A percentile compares a stretch with the other conserved stretches of the same genome.
Conservation (phyloP, 2,888 invertebrate species). For the Dendrolimus pini region DNA sequence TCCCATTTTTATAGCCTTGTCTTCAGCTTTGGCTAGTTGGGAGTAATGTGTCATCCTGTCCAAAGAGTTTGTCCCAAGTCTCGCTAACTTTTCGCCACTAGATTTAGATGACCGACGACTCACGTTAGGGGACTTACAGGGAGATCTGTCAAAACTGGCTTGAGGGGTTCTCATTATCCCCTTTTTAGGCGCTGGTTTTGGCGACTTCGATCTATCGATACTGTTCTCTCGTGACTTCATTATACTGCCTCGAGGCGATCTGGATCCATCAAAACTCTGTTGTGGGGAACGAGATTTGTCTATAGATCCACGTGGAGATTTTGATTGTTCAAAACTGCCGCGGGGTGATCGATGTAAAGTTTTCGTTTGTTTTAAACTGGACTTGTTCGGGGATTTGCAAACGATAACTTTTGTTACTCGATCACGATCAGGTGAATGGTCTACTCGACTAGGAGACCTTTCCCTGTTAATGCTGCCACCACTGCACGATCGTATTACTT, state of each 20-base stretch:
- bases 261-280: constrained; percentile 71
- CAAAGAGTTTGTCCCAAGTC: constrained; percentile 66
- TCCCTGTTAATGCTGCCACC: constrained; percentile 67
- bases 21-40: constrained; percentile 67
- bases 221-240: constrained; percentile 69
- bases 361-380: constrained; percentile 61
- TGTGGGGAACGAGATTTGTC: constrained; percentile 77
- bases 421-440: constrained; percentile 57
- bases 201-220: constrained; percentile 59
- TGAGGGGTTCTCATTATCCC: constrained; percentile 73
- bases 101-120: constrained; percentile 62
- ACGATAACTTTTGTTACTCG: constrained; percentile 70
- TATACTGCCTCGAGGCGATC: constrained; percentile 66
- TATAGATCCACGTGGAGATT: constrained; percentile 74
- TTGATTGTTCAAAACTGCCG: constrained; percentile 69
- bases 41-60: constrained; percentile 70
- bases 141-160: constrained; percentile 67
- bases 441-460: constrained; percentile 53
- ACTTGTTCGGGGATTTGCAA: constrained; percentile 70
- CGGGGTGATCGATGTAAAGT: constrained; percentile 68
- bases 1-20: constrained; percentile 70
- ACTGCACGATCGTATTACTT: constrained; percentile 74
- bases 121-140: constrained; percentile 63
- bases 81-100: constrained; percentile 58
- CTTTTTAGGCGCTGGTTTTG: constrained; percentile 68